Percentiles rank a stretch among this genome's conserved stretches.
phyloP scores from a whole-genome alignment of 2,797 vertebrate genomes.

The Emydoidea blandingii region DNA sequence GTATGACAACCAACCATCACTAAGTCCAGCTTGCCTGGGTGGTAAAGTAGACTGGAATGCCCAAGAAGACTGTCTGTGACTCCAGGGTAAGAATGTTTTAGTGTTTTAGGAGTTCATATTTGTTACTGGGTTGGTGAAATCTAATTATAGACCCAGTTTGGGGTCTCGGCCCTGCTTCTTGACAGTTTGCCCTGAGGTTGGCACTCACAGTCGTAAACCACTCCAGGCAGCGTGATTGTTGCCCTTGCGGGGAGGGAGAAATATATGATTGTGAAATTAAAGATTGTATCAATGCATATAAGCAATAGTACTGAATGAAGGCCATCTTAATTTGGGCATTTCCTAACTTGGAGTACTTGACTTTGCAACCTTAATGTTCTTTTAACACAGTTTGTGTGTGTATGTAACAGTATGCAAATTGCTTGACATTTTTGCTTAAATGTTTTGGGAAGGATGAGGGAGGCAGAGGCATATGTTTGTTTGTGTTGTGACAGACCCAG shows the following conservation, averaged over 20 bases:
- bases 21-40: background rate
- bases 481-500: background rate
- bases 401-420: background rate
- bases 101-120: background rate
- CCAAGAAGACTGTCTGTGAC: background rate
- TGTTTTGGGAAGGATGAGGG: constrained; percentile 22
- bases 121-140: background rate
- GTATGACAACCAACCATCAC: background rate
- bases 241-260: background rate
- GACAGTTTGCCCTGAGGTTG: background rate
- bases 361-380: background rate
- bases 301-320: background rate
- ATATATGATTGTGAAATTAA: background rate
- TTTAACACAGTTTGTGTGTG: background rate
- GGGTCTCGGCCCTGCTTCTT: background rate
- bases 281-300: background rate
- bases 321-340: background rate
- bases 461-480: background rate
- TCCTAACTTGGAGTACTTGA: background rate
- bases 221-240: background rate
- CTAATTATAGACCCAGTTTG: background rate
- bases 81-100: background rate
- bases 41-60: background rate
- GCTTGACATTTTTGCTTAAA: background rate
- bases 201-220: background rate